Evolutionary conservation across 2,888 invertebrate genomes (phyloP), one percentile per base, ranked within the genome.

Genomic region (Drosophila demipolita): DNA sequence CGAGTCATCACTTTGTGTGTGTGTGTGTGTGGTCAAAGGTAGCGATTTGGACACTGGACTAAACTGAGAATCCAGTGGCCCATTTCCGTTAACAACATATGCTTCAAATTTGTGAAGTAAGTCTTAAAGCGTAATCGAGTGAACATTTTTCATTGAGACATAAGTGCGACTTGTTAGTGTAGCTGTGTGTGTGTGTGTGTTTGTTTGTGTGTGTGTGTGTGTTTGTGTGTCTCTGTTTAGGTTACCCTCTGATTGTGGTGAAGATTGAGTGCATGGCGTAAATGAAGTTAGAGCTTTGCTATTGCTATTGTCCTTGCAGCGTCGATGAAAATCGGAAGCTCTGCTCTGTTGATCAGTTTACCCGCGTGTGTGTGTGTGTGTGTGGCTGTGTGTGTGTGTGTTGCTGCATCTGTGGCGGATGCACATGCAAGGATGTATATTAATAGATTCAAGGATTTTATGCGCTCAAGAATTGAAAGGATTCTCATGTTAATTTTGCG

Each of bases 91-190:
- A 78, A 83, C 83, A 71, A 74, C 68, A 87, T 81, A 81, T 75
- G 64, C 76, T 76, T 73, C 69, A 83, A 79, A 80, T 83, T 83
- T 72, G 69, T 80, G 78, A 82, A 90, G 90, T 90, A 91, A 91
- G 91, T 83, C 86, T 86, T 90, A 86, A 90, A 91, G 87, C 75
- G 84, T 90, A 91, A 91, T 91, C 91, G 91, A 91, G 91, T 87
- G 91, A 89, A 91, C 75, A 90, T 81, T 89, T 23, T 89, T 82
- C 86, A 91, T 72, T 90, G 83, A 82, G 87, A 88, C 83, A 87
- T 80, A 80, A 87, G 82, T 82, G 80, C 61, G 63, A 50, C 58
- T 64, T 61, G 33, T 61, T 52, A 65, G 54, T 60, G 29, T 57
- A 20, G 48, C 55, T 45, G 52, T 64, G 49, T 52, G 52, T 17